A percentile compares a stretch with the other conserved stretches of the same genome.
These are phyloP conservation scores for Siniperca knerii DNA, from an alignment of 2,113 vertebrate species.

Conservation along the genomic window DNA sequence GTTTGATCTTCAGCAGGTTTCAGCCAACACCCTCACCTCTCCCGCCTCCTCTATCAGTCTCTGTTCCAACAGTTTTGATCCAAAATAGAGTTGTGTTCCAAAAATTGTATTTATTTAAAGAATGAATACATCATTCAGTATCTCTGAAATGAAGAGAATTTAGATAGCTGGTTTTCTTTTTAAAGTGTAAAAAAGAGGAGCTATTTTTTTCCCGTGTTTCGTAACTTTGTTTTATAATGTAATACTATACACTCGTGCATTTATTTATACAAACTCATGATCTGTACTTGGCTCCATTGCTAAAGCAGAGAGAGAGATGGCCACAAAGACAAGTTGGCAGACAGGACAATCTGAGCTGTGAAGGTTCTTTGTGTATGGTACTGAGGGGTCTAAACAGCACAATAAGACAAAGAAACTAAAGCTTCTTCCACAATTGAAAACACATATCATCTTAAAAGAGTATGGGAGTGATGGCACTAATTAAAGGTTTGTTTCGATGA, in stretches of 20 bases:
- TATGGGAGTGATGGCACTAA: background rate
- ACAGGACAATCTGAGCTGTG: background rate
- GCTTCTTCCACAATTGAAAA: background rate
- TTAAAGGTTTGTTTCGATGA: background rate
- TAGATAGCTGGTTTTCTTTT: background rate
- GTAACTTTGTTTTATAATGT: background rate
- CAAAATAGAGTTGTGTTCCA: constrained; percentile 9
- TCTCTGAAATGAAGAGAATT: background rate
- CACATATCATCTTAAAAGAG: background rate
- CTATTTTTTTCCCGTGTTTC: background rate
- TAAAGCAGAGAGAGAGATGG: background rate
- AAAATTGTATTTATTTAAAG: constrained; percentile 12
- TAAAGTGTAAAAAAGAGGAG: background rate
- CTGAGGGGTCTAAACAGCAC: background rate
- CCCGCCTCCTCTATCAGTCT: background rate
- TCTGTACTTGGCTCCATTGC: background rate
- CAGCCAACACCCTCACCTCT: constrained; percentile 24
- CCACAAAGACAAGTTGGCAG: background rate
- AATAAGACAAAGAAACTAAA: background rate
- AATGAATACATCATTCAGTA: background rate
- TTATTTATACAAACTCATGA: background rate
- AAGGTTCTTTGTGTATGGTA: background rate
- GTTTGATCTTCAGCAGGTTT: constrained; percentile 53
- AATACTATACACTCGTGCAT: background rate
- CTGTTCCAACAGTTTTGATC: background rate